Evolutionary conservation across 1,140 invertebrate species (phyloP), one percentile per base, ranked within the genome.

Genomic region (Hycleus cichorii): DNA sequence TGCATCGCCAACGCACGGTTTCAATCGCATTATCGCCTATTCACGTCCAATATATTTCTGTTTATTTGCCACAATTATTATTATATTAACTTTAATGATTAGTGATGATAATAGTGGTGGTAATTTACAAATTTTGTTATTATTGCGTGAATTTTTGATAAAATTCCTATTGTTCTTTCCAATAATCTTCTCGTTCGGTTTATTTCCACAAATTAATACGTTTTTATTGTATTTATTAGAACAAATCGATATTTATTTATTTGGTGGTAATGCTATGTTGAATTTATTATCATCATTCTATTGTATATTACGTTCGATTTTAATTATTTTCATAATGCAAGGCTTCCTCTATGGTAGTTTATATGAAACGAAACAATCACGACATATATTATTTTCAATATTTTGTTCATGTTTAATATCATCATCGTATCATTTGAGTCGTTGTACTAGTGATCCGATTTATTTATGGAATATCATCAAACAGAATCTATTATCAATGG

Each of bases 171-270:
- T 98, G 5, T 91, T 86, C 79, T 95, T 98, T 73, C 95, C 95
- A 1, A 66, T 98, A 12, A 81, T 95, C 24, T 98, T 97, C 76
- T 95, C 90, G 53, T 78, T 98, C 47, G 97, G 95, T 2, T 77
- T 99, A 4, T 91, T 97, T 69, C 95, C 95, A 7, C 95, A 97
- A 79, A 89, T 98, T 38, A 97, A 97, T 69, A 99, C 96, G 1
- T 96, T 98, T 73, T 72, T 89, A 3, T 94, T 97, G 89, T 97
- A 97, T 74, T 73, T 95, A 8, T 80, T 96, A 60, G 95, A 98
- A 75, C 95, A 98, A 76, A 78, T 97, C 10, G 97, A 99, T 68
- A 97, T 98, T 78, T 94, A 98, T 76, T 69, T 97, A 1, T 98
- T 99, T 76, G 97, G 97, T 24, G 97, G 96, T 3, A 99, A 94